Evolutionary conservation across 64 coral and sea anemone species (phyloP).

Genomic region (Dendronephthya gigantea): DNA sequence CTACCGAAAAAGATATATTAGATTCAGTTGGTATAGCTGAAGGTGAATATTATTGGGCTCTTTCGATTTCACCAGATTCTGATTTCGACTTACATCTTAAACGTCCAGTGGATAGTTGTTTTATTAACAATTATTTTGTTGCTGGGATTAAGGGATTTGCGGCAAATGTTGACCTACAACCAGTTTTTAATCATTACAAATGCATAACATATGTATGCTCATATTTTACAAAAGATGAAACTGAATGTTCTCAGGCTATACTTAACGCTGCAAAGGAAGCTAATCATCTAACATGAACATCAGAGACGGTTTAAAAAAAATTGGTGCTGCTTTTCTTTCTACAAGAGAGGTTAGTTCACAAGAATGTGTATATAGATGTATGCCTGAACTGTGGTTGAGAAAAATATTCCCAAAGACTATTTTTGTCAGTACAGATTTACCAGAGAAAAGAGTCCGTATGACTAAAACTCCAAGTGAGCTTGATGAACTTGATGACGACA

Average conservation of each 20-base stretch:
- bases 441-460: not conserved
- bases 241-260: slow-evolving; percentile 42
- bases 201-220: not conserved
- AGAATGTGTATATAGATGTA: slow-evolving; percentile 35
- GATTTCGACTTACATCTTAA: slow-evolving; percentile 26
- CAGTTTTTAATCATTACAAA: slow-evolving; percentile 17
- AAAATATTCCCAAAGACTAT: slow-evolving; percentile 40
- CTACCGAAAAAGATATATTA: slow-evolving; percentile 21
- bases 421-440: slow-evolving; percentile 26
- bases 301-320: slow-evolving; percentile 34
- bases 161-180: not conserved
- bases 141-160: slow-evolving; percentile 36
- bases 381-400: slow-evolving; percentile 31
- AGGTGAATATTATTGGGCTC: slow-evolving; percentile 32
- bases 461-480: not conserved
- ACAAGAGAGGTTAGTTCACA: slow-evolving; percentile 56
- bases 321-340: slow-evolving; percentile 45
- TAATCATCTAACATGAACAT: slow-evolving; percentile 39
- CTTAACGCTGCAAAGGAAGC: slow-evolving; percentile 54
- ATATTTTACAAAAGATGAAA: no score
- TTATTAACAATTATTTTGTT: not conserved
- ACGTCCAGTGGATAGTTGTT: slow-evolving; percentile 30
- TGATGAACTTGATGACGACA: slow-evolving; percentile 16
- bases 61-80: slow-evolving; percentile 12
- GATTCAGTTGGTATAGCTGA: slow-evolving; percentile 27